Evolutionary conservation across 2,113 vertebrate genomes (phyloP).

Genomic region (Tenrec ecaudatus): DNA sequence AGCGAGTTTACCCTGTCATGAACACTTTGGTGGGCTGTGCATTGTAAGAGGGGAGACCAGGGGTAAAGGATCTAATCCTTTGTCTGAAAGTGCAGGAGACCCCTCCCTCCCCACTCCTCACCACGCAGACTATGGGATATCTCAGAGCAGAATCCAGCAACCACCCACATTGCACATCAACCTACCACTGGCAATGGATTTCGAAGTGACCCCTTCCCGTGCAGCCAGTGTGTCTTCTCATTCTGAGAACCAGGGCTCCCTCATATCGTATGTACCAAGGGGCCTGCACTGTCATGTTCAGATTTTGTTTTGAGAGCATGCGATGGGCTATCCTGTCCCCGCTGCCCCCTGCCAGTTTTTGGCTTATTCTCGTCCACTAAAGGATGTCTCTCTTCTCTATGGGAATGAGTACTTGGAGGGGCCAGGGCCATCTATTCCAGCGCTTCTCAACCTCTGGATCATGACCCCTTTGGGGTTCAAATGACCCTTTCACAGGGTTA

Average conservation of each 20-base stretch:
- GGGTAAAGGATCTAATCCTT: background rate
- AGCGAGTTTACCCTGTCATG: background rate
- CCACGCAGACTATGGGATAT: background rate
- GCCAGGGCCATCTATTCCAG: background rate
- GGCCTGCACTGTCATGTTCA: background rate
- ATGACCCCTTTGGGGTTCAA: too few relatives aligned
- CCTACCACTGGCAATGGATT: background rate
- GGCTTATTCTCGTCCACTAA: background rate
- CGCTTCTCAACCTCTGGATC: too few relatives aligned
- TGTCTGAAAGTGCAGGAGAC: background rate
- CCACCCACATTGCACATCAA: background rate
- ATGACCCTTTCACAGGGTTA: too few relatives aligned
- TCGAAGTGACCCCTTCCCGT: background rate
- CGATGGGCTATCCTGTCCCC: background rate
- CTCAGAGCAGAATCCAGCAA: slow-evolving; percentile 23
- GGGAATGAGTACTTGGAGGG: background rate
- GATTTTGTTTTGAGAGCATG: background rate
- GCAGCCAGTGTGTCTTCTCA: background rate
- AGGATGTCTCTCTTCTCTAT: background rate
- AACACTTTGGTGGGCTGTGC: background rate
- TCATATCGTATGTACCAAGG: background rate
- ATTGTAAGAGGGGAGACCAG: background rate
- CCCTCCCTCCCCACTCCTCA: too few relatives aligned
- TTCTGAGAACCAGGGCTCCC: background rate
- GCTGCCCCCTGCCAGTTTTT: background rate